Percentiles rank a stretch among this genome's conserved stretches.
phyloP scores from a whole-genome alignment of 2,797 vertebrate genomes.

The Urophycis tenuis region DNA sequence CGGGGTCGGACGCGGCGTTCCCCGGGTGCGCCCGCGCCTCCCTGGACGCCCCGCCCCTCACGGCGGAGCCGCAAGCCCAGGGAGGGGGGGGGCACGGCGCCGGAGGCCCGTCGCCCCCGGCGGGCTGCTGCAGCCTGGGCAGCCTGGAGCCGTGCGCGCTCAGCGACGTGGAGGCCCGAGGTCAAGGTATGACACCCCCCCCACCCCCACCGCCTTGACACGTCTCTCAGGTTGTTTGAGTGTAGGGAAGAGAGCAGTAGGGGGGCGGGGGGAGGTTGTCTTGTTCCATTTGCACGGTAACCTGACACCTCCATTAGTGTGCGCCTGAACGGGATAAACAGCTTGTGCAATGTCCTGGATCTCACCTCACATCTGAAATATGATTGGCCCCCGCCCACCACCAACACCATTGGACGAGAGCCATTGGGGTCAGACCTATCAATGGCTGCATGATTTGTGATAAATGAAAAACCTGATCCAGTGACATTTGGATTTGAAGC shows the following conservation, averaged over 20 bases:
- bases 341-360: constrained; percentile 58
- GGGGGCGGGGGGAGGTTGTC: not conserved
- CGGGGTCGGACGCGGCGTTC: constrained; percentile 71
- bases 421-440: too few species aligned
- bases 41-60: constrained; percentile 82
- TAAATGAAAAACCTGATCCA: too few species aligned
- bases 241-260: not conserved
- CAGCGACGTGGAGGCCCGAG: constrained; percentile 48
- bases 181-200: constrained; percentile 57
- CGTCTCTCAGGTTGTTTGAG: not conserved
- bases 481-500: too few species aligned
- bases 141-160: constrained; percentile 51
- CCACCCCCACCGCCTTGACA: not conserved
- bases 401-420: too few species aligned
- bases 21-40: constrained; percentile 80
- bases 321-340: constrained; percentile 55
- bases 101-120: constrained; percentile 70
- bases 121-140: constrained; percentile 73
- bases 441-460: too few species aligned
- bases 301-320: not conserved
- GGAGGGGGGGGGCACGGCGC: constrained; percentile 62
- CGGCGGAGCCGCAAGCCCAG: constrained; percentile 67
- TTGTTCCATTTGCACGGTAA: not conserved
- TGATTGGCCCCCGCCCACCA: too few species aligned
- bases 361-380: constrained; percentile 7